A percentile compares a stretch with the other conserved stretches of the same genome.
Evolutionary conservation across 1,140 invertebrate species (phyloP).

Genomic region (Drosophila ohnishii): DNA sequence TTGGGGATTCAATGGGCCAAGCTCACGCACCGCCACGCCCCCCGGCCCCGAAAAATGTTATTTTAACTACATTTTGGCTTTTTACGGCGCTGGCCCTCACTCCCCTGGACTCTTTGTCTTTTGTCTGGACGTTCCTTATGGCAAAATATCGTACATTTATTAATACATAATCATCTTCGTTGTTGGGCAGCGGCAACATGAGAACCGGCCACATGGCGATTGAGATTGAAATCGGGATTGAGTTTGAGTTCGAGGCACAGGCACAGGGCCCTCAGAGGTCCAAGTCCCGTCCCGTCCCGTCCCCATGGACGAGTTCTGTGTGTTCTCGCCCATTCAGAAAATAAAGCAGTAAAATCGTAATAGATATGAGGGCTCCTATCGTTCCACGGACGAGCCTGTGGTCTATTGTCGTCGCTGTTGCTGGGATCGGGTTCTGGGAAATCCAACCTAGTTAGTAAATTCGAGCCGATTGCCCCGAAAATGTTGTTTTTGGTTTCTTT

Average conservation of each 20-base stretch:
- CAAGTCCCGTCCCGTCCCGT: conserved; percentile 13
- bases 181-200: conserved; percentile 56
- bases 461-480: conserved; percentile 64
- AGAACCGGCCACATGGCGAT: conserved; percentile 62
- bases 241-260: conserved; percentile 8
- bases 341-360: conserved; percentile 77
- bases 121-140: conserved; percentile 28
- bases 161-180: conserved; percentile 74
- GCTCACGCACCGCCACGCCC: conserved; percentile 40
- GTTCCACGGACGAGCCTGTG: conserved; percentile 29
- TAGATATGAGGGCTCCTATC: conserved; percentile 51
- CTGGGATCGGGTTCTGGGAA: conserved; percentile 64
- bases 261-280: conserved; percentile 30
- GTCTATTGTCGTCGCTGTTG: conserved; percentile 38
- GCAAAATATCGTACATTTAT: conserved; percentile 73
- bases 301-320: conserved; percentile 37
- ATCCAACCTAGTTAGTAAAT: conserved; percentile 57
- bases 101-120: conserved; percentile 14
- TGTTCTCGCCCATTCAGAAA: conserved; percentile 55
- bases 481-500: conserved; percentile 38
- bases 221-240: conserved; percentile 19
- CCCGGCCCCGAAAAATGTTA: conserved; percentile 57
- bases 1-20: conserved; percentile 29
- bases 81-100: conserved; percentile 44
- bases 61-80: conserved; percentile 71